Percentiles rank a stretch among this genome's conserved stretches.
These are phyloP conservation scores for Luperina testacea DNA, from an alignment of 2,888 invertebrate species.

Conservation along the genomic window DNA sequence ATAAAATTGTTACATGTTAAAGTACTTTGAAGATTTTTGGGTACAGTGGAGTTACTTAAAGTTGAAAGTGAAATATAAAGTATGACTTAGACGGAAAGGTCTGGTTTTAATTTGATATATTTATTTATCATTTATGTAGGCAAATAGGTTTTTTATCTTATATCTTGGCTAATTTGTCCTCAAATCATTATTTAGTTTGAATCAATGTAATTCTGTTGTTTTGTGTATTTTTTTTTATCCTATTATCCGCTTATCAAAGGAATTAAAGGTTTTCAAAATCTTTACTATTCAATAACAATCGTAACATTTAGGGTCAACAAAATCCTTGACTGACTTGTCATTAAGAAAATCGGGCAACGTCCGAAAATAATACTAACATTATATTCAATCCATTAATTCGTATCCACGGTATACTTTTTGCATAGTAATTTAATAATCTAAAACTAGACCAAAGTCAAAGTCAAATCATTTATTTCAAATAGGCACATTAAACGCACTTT, in stretches of 20 bases:
- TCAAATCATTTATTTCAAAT: no score
- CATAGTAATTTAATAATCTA: neutral
- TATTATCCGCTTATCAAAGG: neutral
- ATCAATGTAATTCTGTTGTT: neutral
- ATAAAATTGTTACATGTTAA: conserved; percentile 51
- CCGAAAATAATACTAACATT: neutral
- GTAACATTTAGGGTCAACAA: neutral
- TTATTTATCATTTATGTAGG: conserved; percentile 9
- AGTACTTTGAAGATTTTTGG: conserved; percentile 61
- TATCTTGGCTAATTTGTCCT: neutral
- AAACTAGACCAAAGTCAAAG: neutral
- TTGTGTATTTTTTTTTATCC: neutral
- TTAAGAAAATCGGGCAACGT: neutral
- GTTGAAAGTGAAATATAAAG: conserved; percentile 41
- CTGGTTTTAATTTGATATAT: conserved; percentile 11
- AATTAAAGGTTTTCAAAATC: neutral
- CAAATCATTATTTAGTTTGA: neutral
- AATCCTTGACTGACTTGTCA: neutral
- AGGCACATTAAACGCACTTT: no score
- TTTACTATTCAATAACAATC: neutral
- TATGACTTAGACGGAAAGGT: conserved; percentile 37
- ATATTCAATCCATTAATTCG: neutral
- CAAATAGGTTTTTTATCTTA: neutral
- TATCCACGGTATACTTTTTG: neutral
- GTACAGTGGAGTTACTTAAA: conserved; percentile 31